Conservation (phyloP, 2,888 invertebrate genomes). For the Pterostichus niger region DNA sequence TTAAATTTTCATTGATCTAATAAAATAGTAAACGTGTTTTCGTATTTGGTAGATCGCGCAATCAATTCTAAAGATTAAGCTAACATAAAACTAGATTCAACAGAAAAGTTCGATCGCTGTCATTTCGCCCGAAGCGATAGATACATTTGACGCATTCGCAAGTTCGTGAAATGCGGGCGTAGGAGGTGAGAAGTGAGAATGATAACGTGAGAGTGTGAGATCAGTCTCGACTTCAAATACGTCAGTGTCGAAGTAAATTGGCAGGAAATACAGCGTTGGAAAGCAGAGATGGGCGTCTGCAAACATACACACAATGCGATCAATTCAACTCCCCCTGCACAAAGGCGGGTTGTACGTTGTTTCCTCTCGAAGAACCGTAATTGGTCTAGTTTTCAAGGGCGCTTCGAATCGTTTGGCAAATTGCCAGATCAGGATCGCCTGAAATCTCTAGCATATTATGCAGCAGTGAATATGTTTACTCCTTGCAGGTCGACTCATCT, state of each 20-base stretch:
- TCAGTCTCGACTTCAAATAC: slow-evolving; percentile 30
- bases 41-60: neutral
- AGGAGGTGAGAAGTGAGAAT: slow-evolving; percentile 14
- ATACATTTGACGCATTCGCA: neutral
- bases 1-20: slow-evolving; percentile 51
- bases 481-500: slow-evolving; percentile 3
- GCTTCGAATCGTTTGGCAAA: slow-evolving; percentile 39
- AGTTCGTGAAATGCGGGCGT: neutral
- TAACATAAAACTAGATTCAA: slow-evolving; percentile 25
- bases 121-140: neutral
- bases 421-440: slow-evolving; percentile 30
- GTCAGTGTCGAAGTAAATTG: slow-evolving; percentile 57
- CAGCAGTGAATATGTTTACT: slow-evolving; percentile 36
- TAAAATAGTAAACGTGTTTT: slow-evolving; percentile 47
- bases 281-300: slow-evolving; percentile 42
- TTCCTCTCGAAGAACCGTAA: slow-evolving; percentile 55
- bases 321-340: slow-evolving; percentile 56
- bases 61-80: slow-evolving; percentile 33
- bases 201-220: slow-evolving; percentile 15
- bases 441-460: slow-evolving; percentile 16
- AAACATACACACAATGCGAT: slow-evolving; percentile 59
- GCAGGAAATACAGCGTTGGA: slow-evolving; percentile 51
- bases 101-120: neutral
- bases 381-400: slow-evolving; percentile 63
- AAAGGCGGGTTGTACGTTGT: slow-evolving; percentile 18